These are phyloP conservation scores for Pantala flavescens DNA, from an alignment of 1,140 invertebrate species.

Conservation along the genomic window DNA sequence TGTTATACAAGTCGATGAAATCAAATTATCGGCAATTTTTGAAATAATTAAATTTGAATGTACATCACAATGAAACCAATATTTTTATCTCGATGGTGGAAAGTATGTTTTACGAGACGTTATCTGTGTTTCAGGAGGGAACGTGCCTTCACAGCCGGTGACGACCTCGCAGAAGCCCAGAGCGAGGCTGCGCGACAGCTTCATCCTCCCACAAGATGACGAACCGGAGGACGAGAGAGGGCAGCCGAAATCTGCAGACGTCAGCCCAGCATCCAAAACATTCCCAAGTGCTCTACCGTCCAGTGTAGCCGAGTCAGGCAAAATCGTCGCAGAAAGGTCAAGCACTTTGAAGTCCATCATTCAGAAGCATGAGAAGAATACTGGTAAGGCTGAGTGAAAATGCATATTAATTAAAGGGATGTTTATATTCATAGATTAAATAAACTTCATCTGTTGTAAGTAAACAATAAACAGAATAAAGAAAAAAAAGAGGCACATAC, in stretches of 20 bases:
- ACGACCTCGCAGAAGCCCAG: slow-evolving; percentile 27
- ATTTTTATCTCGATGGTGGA: too few species aligned
- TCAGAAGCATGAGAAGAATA: slow-evolving; percentile 25
- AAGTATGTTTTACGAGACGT: too few species aligned
- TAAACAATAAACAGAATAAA: too few species aligned
- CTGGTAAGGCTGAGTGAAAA: background rate
- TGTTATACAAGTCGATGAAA: too few species aligned
- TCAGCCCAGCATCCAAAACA: slow-evolving; percentile 4
- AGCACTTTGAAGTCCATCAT: slow-evolving; percentile 26
- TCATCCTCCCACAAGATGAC: slow-evolving; percentile 14
- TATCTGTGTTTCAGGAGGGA: too few species aligned
- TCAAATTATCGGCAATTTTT: too few species aligned
- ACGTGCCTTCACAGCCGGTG: slow-evolving; percentile 17
- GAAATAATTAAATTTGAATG: too few species aligned
- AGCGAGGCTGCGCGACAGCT: slow-evolving; percentile 29
- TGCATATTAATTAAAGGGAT: too few species aligned
- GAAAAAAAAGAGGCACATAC: too few species aligned
- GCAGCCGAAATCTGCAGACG: background rate
- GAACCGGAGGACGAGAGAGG: background rate
- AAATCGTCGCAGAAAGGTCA: slow-evolving; percentile 17
- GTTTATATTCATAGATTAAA: too few species aligned
- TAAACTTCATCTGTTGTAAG: too few species aligned
- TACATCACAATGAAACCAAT: too few species aligned
- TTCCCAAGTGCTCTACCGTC: background rate
- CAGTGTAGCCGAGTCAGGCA: background rate